Base-by-base conservation (phyloP, 1,140 invertebrate species). In the Aricia agestis region DNA sequence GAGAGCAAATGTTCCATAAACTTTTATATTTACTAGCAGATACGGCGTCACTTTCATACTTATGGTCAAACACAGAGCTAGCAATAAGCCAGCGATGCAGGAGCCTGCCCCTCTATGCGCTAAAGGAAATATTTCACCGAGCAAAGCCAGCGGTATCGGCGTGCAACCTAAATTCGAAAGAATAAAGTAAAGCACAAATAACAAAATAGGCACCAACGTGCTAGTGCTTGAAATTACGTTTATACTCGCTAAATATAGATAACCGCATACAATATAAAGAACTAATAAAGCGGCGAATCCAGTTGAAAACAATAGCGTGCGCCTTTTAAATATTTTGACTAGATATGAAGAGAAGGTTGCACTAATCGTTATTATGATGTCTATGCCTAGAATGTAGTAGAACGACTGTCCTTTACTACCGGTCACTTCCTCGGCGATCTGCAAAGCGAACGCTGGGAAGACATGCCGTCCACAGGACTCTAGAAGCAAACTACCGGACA, bases 381-480 rank as follows among this genome's bases (percentile, higher is more conserved):
- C 88, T 7, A 90, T 79, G 6, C 72, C 76, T 19, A 89, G 42
- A 6, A 78, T 89, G 18, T 83, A 88, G 57, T 84, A 83, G 59
- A 87, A 89, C 0, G 85, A 81, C 18, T 85, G 78, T 0, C 76
- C 67, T 11, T 80, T 84, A 25, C 78, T 74, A 1, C 79, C 82
- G 7, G 75, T 82, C 1, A 90, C 74, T 70, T 82, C 82, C 31
- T 67, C 71, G 0, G 89, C 82, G 0, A 90, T 86, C 68, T 84
- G 78, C 9, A 80, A 68, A 5, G 87, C 86, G 68, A 84, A 90
- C 0, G 84, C 84, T 6, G 87, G 86, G 25, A 89, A 86, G 6
- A 86, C 78, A 63, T 90, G 86, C 36, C 86, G 78, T 7, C 88
- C 86, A 68, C 81, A 82, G 0, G 77, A 19, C 71, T 90, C 86